phyloP scores from a whole-genome alignment of 2,113 vertebrate genomes.

The Anas platyrhynchos region DNA sequence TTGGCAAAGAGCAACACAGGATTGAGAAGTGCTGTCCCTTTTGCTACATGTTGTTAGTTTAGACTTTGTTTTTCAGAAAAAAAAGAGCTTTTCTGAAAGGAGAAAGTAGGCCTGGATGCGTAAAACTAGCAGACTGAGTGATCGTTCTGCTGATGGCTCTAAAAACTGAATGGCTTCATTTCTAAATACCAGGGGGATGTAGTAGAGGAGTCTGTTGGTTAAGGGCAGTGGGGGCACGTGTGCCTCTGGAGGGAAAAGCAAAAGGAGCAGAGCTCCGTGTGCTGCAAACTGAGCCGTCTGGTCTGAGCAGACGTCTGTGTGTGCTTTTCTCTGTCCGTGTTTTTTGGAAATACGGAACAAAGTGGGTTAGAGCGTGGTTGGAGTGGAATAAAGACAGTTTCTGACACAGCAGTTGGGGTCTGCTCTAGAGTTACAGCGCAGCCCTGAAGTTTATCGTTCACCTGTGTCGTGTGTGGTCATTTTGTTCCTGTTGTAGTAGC shows the following conservation, averaged over 20 bases:
- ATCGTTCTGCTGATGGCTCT: not conserved
- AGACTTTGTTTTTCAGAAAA: not conserved
- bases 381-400: not conserved
- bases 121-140: not conserved
- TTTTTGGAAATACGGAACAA: not conserved
- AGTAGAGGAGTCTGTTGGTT: not conserved
- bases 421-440: not conserved
- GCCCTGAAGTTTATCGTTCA: not conserved
- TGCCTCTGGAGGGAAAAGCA: not conserved
- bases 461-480: not conserved
- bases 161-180: no score
- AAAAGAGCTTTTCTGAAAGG: not conserved
- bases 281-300: not conserved
- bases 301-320: not conserved
- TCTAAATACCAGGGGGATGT: not conserved
- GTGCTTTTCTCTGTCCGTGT: not conserved
- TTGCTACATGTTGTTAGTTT: accelerated
- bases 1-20: not conserved
- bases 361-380: not conserved
- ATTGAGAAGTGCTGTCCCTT: accelerated
- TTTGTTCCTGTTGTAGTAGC: constrained; percentile 12
- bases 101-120: not conserved
- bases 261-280: not conserved
- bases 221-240: not conserved
- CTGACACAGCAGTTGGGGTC: accelerated